Evolutionary conservation across 2,888 invertebrate species (phyloP).

Genomic region (Horisme vitalbata): DNA sequence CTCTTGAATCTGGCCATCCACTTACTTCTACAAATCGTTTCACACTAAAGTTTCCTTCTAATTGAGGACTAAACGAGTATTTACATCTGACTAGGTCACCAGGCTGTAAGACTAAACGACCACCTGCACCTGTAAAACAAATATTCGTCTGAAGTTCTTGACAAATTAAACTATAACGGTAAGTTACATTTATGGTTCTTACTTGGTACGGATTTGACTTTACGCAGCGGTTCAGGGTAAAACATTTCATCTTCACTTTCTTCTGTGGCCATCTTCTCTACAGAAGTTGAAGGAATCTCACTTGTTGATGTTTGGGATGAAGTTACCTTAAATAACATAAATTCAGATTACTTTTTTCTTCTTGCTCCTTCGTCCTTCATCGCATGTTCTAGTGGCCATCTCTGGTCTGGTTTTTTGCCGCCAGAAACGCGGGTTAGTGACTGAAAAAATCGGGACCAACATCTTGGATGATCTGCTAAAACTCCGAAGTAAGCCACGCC

Average conservation of each 20-base stretch:
- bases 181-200: background rate
- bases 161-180: too few relatives aligned
- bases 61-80: constrained; percentile 68
- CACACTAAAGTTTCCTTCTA: constrained; percentile 64
- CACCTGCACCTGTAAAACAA: constrained; percentile 45
- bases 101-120: constrained; percentile 60
- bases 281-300: constrained; percentile 53
- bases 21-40: constrained; percentile 71
- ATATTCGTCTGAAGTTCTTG: too few relatives aligned
- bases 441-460: too few relatives aligned
- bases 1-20: constrained; percentile 73
- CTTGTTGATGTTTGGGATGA: constrained; percentile 71
- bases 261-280: constrained; percentile 43
- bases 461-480: too few relatives aligned
- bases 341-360: background rate
- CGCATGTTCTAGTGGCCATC: too few relatives aligned
- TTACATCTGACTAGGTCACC: constrained; percentile 73
- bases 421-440: too few relatives aligned
- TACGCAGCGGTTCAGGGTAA: constrained; percentile 55
- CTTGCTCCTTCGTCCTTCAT: too few relatives aligned
- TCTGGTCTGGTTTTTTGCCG: too few relatives aligned
- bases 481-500: too few relatives aligned
- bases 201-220: constrained; percentile 52
- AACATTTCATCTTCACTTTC: constrained; percentile 41
- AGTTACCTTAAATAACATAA: constrained; percentile 45